Evolutionary conservation across 2,888 invertebrate species (phyloP).

Genomic region (Aphelenchoides bicaudatus): DNA sequence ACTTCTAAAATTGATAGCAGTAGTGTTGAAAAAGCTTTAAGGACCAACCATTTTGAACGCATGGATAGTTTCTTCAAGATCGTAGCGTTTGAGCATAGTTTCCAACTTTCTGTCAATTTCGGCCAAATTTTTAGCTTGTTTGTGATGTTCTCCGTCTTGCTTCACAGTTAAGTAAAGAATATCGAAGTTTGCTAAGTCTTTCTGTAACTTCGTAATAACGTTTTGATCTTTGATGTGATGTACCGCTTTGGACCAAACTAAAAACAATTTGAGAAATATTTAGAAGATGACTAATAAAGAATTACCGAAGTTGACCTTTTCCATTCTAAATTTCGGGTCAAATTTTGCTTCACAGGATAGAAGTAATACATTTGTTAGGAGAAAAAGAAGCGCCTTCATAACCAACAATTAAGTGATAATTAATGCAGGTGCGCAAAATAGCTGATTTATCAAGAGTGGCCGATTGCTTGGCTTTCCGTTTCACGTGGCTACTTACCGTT

Average conservation of each 20-base stretch:
- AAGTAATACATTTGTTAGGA: too few species aligned
- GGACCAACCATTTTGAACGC: constrained; percentile 49
- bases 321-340: constrained; percentile 41
- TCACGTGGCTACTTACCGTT: too few species aligned
- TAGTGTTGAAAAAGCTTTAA: not conserved
- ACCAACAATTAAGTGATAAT: too few species aligned
- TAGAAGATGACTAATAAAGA: too few species aligned
- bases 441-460: too few species aligned
- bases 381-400: too few species aligned
- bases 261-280: too few species aligned
- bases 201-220: constrained; percentile 40
- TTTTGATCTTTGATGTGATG: constrained; percentile 41
- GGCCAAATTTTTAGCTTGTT: constrained; percentile 18
- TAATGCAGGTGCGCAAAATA: too few species aligned
- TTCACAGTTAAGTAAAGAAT: constrained; percentile 47
- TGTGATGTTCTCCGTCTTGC: constrained; percentile 27
- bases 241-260: constrained; percentile 53
- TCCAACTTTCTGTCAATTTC: constrained; percentile 47
- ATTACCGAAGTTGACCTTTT: constrained; percentile 54
- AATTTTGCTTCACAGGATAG: too few species aligned
- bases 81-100: constrained; percentile 46
- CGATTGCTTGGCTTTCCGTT: too few species aligned
- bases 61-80: constrained; percentile 41
- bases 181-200: constrained; percentile 47
- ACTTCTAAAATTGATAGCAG: constrained; percentile 26